phyloP scores from a whole-genome alignment of 1,140 invertebrate genomes.

The Heterodera carotae region DNA sequence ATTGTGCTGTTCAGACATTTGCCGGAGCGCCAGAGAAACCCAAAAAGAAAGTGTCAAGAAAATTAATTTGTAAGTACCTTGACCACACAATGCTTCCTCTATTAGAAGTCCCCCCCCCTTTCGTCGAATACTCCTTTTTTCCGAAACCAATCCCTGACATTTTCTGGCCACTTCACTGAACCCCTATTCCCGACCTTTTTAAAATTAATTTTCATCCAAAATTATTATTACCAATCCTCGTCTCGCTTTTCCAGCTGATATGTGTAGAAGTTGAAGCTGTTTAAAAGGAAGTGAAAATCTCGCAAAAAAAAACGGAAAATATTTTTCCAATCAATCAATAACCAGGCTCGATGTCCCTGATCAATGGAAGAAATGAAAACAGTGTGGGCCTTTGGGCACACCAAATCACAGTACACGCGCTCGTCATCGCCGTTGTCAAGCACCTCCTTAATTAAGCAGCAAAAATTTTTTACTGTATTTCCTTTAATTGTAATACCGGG shows the following conservation, averaged over 20 bases:
- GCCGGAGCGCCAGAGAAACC: conserved; percentile 61
- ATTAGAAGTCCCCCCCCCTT: no score
- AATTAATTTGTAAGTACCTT: neutral
- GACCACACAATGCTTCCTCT: no score
- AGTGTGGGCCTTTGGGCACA: conserved; percentile 64
- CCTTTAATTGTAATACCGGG: no score
- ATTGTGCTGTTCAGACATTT: conserved; percentile 62
- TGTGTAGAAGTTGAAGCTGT: conserved; percentile 62
- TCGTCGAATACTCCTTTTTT: no score
- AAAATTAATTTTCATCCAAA: neutral
- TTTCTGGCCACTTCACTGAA: no score
- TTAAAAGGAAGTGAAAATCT: conserved; percentile 16
- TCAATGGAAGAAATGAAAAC: conserved; percentile 64
- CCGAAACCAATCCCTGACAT: no score
- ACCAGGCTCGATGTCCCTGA: conserved; percentile 58
- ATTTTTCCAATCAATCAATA: no score
- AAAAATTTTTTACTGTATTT: neutral
- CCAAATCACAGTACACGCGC: conserved; percentile 63
- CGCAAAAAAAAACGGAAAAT: conserved; percentile 42
- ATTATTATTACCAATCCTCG: conserved; percentile 42
- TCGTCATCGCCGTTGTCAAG: conserved; percentile 63
- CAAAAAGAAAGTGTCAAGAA: neutral
- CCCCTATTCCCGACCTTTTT: neutral
- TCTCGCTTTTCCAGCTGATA: conserved; percentile 60
- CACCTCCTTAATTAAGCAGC: conserved; percentile 48